These are phyloP conservation scores for Dendroctonus ponderosae DNA, from an alignment of 1,140 invertebrate genomes.

Conservation along the genomic window DNA sequence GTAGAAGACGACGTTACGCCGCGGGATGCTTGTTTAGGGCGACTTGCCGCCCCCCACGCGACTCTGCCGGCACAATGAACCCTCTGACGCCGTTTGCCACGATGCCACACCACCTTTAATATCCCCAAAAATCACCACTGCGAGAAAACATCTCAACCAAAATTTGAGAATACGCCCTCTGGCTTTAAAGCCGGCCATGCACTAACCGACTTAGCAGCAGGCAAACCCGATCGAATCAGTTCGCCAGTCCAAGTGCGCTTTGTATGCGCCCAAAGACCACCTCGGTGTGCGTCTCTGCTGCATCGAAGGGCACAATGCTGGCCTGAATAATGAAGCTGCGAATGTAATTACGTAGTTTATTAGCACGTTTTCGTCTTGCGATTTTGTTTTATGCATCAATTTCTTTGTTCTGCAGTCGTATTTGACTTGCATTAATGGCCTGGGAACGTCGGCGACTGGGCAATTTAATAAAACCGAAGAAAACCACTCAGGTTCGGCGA, in stretches of 20 bases:
- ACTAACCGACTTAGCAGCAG: too few species aligned
- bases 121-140: too few species aligned
- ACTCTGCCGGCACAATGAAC: too few species aligned
- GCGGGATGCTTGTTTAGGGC: too few species aligned
- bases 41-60: too few species aligned
- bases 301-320: conserved; percentile 27
- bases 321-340: conserved; percentile 29
- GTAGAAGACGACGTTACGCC: background rate
- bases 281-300: conserved; percentile 4
- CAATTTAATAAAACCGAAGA: background rate
- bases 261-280: conserved; percentile 29
- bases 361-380: conserved; percentile 28
- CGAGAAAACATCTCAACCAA: too few species aligned
- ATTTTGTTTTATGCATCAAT: conserved; percentile 29
- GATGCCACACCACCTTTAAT: too few species aligned
- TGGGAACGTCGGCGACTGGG: conserved; percentile 10
- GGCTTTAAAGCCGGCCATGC: too few species aligned
- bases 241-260: conserved; percentile 15
- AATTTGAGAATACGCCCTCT: too few species aligned
- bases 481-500: background rate
- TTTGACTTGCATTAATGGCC: conserved; percentile 25
- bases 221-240: too few species aligned
- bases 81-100: too few species aligned
- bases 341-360: conserved; percentile 30
- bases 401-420: conserved; percentile 23